Evolutionary conservation across 2,888 invertebrate species (phyloP), one percentile per base, ranked within the genome.

Genomic region (Tortrix viridana): DNA sequence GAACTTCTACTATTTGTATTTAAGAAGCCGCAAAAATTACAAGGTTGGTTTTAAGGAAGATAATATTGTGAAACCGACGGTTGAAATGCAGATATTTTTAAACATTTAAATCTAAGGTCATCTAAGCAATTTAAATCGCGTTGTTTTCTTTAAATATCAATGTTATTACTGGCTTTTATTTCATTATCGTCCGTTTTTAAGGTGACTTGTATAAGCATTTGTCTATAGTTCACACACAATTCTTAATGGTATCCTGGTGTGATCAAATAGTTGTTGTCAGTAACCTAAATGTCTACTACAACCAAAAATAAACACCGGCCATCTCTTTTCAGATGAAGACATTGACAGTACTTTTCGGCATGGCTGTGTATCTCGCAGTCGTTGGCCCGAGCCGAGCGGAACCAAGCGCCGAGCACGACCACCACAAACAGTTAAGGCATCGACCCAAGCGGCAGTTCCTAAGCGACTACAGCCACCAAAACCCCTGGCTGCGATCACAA

Each of bases 281-380:
- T n/a, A 6, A 41, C 14, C 16, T 41, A 41, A 41, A 41, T 41
- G 6, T 14, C 6, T n/a, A n/a, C n/a, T n/a, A 14, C 41, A 16
- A 44, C 19, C 9, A 19, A 44, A 18, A 44, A 44, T 44, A 44
- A 12, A 44, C 16, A 16, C 18, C 2, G 5, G 53, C 26, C 32
- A 20, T 68, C 69, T 62, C 69, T 71, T 83, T 82, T 56, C 83
- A 89, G 89, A 89, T 89, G 89, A 81, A 84, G 62, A 75, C 71
- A 57, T 67, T 81, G 16, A 62, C 71, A 53, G 20, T 82, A 56
- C 60, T 85, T 23, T 64, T 85, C 47, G 77, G 76, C 41, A 50
- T 81, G 16, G 63, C 84, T 48, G 65, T 83, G 47, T 84, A 75
- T 69, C 41, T 83, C 20, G 70, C 69, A 4, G 83, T 80, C 22